Evolutionary conservation across 2,888 invertebrate species (phyloP).

Genomic region (Iselma pallidipennis): DNA sequence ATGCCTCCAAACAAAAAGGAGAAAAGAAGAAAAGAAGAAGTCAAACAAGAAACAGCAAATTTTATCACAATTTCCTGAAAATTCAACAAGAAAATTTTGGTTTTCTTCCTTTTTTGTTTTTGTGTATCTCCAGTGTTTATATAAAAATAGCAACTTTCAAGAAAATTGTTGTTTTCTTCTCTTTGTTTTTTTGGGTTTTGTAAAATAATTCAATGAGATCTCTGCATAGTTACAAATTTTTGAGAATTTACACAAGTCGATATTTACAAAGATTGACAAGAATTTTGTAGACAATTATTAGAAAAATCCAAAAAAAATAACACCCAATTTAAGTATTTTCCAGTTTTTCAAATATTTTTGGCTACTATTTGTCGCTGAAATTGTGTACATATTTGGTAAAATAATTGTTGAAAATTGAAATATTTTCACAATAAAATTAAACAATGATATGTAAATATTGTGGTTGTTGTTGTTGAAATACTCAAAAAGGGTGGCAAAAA

Average conservation of each 20-base stretch:
- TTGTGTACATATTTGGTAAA: constrained; percentile 11
- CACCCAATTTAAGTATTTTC: constrained; percentile 9
- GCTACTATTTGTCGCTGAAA: not conserved
- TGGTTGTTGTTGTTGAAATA: not conserved
- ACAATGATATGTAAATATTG: not conserved
- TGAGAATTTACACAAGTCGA: constrained; percentile 4
- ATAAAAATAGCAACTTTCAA: constrained; percentile 44
- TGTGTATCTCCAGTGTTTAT: constrained; percentile 30
- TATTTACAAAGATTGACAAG: constrained; percentile 30
- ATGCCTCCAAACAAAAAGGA: constrained; percentile 26
- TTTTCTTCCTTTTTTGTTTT: too few relatives aligned
- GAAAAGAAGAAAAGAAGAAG: too few relatives aligned
- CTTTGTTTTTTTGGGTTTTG: too few relatives aligned
- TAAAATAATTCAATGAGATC: constrained; percentile 35
- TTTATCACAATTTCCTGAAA: constrained; percentile 55
- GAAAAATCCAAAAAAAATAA: not conserved
- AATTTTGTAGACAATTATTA: constrained; percentile 21
- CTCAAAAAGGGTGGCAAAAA: not conserved
- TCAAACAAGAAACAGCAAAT: constrained; percentile 39
- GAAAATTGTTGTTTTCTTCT: constrained; percentile 11
- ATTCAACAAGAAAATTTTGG: constrained; percentile 42
- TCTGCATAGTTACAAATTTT: constrained; percentile 29
- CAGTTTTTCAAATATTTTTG: not conserved
- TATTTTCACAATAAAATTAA: not conserved
- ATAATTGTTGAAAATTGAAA: constrained; percentile 3